Evolutionary conservation across 2,888 invertebrate species (phyloP).

Genomic region (Pachycephus smyrnensis): DNA sequence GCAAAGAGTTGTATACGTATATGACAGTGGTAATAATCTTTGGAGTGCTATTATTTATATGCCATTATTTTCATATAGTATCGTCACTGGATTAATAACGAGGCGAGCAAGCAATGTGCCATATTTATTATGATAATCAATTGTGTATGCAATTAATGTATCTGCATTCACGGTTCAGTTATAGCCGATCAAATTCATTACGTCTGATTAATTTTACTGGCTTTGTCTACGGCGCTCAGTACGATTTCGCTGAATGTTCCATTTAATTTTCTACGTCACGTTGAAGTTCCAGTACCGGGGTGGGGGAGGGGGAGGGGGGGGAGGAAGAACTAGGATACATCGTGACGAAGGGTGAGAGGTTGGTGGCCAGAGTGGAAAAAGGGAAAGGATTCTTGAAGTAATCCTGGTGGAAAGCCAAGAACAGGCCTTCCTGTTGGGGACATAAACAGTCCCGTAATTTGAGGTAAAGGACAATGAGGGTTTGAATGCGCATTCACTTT

Average conservation of each 20-base stretch:
- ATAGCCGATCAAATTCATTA: neutral
- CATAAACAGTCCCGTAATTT: neutral
- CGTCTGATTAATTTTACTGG: slow-evolving; percentile 1
- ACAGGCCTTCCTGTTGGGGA: neutral
- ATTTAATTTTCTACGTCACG: slow-evolving; percentile 2
- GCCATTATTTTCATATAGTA: neutral
- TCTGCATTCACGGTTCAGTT: neutral
- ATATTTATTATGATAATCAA: neutral
- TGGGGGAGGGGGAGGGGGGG: neutral
- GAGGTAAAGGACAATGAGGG: neutral
- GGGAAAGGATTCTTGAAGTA: neutral
- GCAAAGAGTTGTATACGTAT: too few relatives aligned
- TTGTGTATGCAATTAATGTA: neutral
- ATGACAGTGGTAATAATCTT: too few relatives aligned
- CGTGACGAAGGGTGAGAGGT: neutral
- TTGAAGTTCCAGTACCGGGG: neutral
- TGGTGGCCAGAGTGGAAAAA: neutral
- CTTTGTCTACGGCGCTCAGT: neutral
- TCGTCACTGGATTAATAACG: neutral
- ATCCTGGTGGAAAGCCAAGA: neutral
- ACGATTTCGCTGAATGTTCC: neutral
- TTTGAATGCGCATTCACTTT: neutral
- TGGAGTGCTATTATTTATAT: neutral
- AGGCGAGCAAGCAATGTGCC: neutral
- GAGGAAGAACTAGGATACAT: neutral